Conservation (phyloP, 2,797 vertebrate species). For the Chiloscyllium punctatum region DNA sequence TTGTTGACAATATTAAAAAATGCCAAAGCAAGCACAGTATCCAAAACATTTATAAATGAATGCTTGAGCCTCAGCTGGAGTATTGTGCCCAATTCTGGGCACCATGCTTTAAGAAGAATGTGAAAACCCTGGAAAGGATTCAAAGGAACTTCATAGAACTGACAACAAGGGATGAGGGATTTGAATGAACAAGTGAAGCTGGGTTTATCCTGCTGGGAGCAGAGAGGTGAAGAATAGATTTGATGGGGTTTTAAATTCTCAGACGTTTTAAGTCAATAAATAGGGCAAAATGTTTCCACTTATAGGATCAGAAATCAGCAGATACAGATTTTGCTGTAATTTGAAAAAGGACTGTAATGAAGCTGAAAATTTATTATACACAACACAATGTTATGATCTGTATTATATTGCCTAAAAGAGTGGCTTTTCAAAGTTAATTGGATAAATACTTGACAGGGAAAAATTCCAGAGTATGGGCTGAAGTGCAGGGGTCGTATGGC, state of each 20-base stretch:
- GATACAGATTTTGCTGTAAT: not conserved
- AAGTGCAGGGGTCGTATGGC: not conserved
- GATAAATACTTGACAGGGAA: not conserved
- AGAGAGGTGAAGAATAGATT: not conserved
- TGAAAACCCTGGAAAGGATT: not conserved
- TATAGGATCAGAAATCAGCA: not conserved
- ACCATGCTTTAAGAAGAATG: not conserved
- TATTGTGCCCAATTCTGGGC: not conserved
- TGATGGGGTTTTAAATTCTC: not conserved
- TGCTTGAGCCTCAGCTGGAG: not conserved
- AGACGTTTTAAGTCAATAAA: not conserved
- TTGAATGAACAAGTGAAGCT: not conserved
- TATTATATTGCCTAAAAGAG: not conserved
- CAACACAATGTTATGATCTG: not conserved
- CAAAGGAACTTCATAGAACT: not conserved
- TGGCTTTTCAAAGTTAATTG: not conserved
- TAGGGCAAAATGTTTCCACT: not conserved
- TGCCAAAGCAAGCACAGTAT: not conserved
- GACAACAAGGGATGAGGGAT: not conserved
- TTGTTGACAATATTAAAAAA: not conserved
- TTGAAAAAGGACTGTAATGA: not conserved
- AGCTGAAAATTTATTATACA: not conserved
- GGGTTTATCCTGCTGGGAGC: not conserved
- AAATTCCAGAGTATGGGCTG: not conserved
- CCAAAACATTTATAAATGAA: not conserved